A percentile compares a stretch with the other conserved stretches of the same genome.
Conservation (phyloP, 2,797 vertebrate genomes). For the Acipenser oxyrinchus region DNA sequence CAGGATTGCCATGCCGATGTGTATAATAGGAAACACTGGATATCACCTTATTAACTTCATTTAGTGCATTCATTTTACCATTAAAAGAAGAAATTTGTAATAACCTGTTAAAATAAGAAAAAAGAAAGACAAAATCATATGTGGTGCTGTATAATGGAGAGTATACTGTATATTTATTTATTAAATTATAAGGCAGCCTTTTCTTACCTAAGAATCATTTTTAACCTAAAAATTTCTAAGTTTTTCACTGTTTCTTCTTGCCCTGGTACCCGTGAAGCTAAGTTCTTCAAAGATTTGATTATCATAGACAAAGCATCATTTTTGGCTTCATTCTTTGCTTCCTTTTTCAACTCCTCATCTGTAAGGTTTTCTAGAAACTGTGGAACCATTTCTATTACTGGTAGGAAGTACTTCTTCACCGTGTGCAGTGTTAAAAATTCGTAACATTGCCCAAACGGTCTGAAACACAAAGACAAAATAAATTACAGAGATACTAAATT, state of each 20-base stretch:
- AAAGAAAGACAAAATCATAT: not conserved
- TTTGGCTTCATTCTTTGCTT: slow-evolving; percentile 99
- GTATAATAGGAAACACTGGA: slow-evolving; percentile 98
- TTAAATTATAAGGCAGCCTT: not conserved
- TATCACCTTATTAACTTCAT: slow-evolving; percentile 99
- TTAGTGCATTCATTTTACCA: slow-evolving; percentile 99
- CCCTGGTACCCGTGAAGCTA: slow-evolving; percentile 95
- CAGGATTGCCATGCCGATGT: slow-evolving; percentile 91
- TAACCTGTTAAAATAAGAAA: slow-evolving; percentile 66
- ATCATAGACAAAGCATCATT: slow-evolving; percentile 99
- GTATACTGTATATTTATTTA: not conserved
- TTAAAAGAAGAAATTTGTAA: slow-evolving; percentile 99
- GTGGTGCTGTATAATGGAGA: not conserved
- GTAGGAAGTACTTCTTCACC: slow-evolving; percentile 98
- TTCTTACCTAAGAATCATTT: slow-evolving; percentile 99
- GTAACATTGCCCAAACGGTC: slow-evolving; percentile 98
- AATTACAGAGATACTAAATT: not conserved
- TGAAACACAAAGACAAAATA: slow-evolving; percentile 43
- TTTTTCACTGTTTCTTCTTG: slow-evolving; percentile 99
- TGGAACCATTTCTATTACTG: slow-evolving; percentile 98
- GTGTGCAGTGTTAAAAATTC: slow-evolving; percentile 98
- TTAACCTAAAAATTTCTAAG: slow-evolving; percentile 99
- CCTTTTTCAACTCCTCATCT: slow-evolving; percentile 98
- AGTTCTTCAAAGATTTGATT: slow-evolving; percentile 98
- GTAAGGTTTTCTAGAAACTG: slow-evolving; percentile 99